phyloP scores from a whole-genome alignment of 2,888 invertebrate species.

The Sminthurinus aureus region DNA sequence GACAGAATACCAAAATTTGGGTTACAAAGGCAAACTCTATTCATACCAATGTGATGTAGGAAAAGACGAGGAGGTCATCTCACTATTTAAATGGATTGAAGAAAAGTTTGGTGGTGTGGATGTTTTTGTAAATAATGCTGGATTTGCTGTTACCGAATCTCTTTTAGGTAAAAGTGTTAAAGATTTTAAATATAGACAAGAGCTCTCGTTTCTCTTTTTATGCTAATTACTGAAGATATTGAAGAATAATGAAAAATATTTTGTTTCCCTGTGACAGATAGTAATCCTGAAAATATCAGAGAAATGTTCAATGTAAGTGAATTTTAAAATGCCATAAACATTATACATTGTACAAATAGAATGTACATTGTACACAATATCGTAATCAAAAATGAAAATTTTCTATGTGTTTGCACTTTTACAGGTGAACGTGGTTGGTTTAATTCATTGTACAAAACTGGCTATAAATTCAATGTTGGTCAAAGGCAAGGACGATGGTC shows the following conservation, averaged over 20 bases:
- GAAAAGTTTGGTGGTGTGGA: constrained; percentile 51
- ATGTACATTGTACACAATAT: too few species aligned
- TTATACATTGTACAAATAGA: not conserved
- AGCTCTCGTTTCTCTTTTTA: not conserved
- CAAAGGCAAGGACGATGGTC: constrained; percentile 32
- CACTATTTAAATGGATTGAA: constrained; percentile 53
- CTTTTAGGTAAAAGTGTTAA: constrained; percentile 45
- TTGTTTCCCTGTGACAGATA: constrained; percentile 12
- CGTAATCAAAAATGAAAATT: too few species aligned
- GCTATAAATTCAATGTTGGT: constrained; percentile 26
- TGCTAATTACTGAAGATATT: not conserved
- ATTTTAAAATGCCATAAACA: not conserved
- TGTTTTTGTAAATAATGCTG: constrained; percentile 55
- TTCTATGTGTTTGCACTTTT: not conserved
- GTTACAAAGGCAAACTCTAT: constrained; percentile 45
- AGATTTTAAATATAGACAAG: not conserved
- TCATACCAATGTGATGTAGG: constrained; percentile 51
- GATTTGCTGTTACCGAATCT: constrained; percentile 38
- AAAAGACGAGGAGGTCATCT: constrained; percentile 44
- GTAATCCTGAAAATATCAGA: constrained; percentile 23
- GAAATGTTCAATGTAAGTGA: constrained; percentile 35
- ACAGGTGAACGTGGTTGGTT: constrained; percentile 31
- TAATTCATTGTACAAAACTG: constrained; percentile 23
- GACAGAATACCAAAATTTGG: constrained; percentile 43
- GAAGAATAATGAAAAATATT: not conserved